These are phyloP conservation scores for Andrena camellia DNA, from an alignment of 2,888 invertebrate genomes.

Conservation along the genomic window DNA sequence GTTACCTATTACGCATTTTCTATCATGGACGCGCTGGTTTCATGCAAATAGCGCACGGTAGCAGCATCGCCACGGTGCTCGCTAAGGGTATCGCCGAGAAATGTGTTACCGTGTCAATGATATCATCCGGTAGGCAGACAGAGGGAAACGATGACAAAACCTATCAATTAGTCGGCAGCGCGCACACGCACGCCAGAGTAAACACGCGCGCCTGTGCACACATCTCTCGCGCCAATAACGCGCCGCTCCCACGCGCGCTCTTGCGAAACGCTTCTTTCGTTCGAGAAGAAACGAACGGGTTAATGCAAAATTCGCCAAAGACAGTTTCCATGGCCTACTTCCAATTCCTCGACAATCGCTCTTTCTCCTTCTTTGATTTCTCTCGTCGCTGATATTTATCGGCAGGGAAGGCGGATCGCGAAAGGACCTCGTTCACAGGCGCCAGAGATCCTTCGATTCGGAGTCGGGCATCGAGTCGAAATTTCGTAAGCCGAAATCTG, in stretches of 20 bases:
- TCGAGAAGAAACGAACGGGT: slow-evolving; percentile 16
- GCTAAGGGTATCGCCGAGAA: slow-evolving; percentile 52
- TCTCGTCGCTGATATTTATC: neutral
- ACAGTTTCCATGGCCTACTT: slow-evolving; percentile 33
- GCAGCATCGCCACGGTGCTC: slow-evolving; percentile 22
- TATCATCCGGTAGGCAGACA: slow-evolving; percentile 57
- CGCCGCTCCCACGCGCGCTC: slow-evolving; percentile 48
- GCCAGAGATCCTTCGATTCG: neutral
- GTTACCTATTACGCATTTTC: neutral
- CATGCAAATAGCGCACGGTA: slow-evolving; percentile 24
- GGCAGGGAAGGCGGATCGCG: neutral
- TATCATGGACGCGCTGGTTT: slow-evolving; percentile 13
- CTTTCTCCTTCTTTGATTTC: neutral
- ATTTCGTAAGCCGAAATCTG: neutral
- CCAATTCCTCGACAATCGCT: neutral
- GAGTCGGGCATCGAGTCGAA: neutral
- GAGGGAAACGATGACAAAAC: slow-evolving; percentile 61
- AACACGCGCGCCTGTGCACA: slow-evolving; percentile 6
- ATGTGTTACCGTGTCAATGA: slow-evolving; percentile 59
- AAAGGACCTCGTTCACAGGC: neutral
- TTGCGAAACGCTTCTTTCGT: slow-evolving; percentile 33
- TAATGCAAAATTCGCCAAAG: slow-evolving; percentile 15
- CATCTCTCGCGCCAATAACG: slow-evolving; percentile 35
- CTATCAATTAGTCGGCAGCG: slow-evolving; percentile 56
- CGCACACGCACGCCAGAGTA: slow-evolving; percentile 28